These are phyloP conservation scores for Bambusicola thoracicus DNA, from an alignment of 2,113 vertebrate genomes.

Conservation along the genomic window DNA sequence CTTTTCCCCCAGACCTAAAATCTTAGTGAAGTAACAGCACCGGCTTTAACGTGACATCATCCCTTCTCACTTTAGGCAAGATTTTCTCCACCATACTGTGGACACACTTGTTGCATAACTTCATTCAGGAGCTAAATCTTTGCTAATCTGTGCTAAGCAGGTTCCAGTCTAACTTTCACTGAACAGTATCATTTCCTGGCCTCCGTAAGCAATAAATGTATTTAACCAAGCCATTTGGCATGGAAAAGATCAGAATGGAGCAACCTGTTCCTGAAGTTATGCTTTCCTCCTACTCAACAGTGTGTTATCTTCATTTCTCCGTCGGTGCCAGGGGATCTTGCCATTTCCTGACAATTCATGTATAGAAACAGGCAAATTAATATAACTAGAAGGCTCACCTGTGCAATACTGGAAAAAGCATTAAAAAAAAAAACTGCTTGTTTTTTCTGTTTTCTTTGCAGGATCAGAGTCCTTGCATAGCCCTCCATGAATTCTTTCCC, in stretches of 20 bases:
- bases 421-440: not conserved
- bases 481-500: not conserved
- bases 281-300: not conserved
- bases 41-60: not conserved
- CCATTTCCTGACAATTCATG: rapidly evolving
- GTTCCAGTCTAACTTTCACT: not conserved
- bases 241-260: not conserved
- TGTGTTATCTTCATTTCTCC: not conserved
- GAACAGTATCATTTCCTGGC: not conserved
- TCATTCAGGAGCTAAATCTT: not conserved
- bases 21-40: not conserved
- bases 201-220: not conserved
- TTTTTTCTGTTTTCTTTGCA: not conserved
- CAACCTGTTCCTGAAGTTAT: not conserved
- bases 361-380: not conserved
- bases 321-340: not conserved
- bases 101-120: not conserved
- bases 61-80: not conserved
- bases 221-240: not conserved
- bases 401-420: not conserved
- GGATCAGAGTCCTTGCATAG: not conserved
- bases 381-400: not conserved
- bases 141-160: not conserved
- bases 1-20: not conserved
- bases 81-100: not conserved